phyloP scores from a whole-genome alignment of 2,113 vertebrate species.

The Platichthys flesus region DNA sequence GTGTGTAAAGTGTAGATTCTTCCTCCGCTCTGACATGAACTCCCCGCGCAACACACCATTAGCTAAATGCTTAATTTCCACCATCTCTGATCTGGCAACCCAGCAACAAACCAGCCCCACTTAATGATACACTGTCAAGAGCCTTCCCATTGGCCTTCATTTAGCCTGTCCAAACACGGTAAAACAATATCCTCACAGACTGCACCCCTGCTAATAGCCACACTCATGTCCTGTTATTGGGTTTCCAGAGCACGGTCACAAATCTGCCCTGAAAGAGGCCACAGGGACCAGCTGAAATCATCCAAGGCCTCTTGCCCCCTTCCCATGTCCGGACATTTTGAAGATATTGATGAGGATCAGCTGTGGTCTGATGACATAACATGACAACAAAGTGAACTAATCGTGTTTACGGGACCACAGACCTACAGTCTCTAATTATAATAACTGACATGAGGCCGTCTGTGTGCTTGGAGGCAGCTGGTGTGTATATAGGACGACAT shows the following conservation, averaged over 20 bases:
- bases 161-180: slow-evolving; percentile 70
- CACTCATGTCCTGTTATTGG: slow-evolving; percentile 2
- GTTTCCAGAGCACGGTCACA: slow-evolving; percentile 4
- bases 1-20: neutral
- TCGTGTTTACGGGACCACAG: no score
- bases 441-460: no score
- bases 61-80: slow-evolving; percentile 52
- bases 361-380: no score
- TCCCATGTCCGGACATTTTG: no score
- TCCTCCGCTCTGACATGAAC: slow-evolving; percentile 9
- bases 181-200: slow-evolving; percentile 28
- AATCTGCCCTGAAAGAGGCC: slow-evolving; percentile 43
- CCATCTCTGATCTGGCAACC: slow-evolving; percentile 49
- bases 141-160: slow-evolving; percentile 58
- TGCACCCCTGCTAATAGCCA: slow-evolving; percentile 27
- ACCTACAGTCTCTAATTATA: no score
- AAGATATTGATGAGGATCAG: no score
- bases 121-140: slow-evolving; percentile 70
- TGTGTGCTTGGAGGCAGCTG: no score
- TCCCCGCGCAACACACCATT: slow-evolving; percentile 14
- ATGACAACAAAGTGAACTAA: no score
- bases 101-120: slow-evolving; percentile 52
- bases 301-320: slow-evolving; percentile 8
- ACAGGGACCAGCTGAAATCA: slow-evolving; percentile 18
- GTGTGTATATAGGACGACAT: no score